Conservation (phyloP, 2,113 vertebrate genomes). For the Gymnobelideus leadbeateri region DNA sequence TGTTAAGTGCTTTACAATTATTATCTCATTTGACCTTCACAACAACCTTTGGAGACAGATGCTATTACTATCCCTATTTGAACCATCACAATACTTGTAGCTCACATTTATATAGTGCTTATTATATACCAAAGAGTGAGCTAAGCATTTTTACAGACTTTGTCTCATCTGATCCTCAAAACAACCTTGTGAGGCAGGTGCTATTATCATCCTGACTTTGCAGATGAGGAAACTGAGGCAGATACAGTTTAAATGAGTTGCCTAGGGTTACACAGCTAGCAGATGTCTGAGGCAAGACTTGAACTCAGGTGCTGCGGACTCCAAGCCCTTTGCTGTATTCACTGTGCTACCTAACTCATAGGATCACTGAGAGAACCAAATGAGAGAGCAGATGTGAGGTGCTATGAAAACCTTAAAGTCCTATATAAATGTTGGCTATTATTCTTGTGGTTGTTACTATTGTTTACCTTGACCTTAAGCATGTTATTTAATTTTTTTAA, state of each 20-base stretch:
- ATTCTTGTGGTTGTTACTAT: background rate
- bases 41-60: background rate
- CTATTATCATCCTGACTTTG: background rate
- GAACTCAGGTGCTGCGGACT: background rate
- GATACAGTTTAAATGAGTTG: background rate
- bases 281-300: background rate
- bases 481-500: background rate
- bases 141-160: background rate
- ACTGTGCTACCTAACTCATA: background rate
- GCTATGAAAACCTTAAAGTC: background rate
- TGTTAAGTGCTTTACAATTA: background rate
- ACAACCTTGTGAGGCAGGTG: background rate
- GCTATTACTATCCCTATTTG: background rate
- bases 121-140: background rate
- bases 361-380: background rate
- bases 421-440: background rate
- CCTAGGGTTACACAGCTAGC: background rate
- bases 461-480: background rate
- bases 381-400: background rate
- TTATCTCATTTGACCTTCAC: background rate
- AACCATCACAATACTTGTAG: background rate
- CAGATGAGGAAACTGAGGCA: background rate
- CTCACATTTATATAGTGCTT: background rate
- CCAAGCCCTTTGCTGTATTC: background rate
- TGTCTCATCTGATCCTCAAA: background rate